Base-by-base conservation (phyloP, 2,797 vertebrate species). In the Spizella passerina region DNA sequence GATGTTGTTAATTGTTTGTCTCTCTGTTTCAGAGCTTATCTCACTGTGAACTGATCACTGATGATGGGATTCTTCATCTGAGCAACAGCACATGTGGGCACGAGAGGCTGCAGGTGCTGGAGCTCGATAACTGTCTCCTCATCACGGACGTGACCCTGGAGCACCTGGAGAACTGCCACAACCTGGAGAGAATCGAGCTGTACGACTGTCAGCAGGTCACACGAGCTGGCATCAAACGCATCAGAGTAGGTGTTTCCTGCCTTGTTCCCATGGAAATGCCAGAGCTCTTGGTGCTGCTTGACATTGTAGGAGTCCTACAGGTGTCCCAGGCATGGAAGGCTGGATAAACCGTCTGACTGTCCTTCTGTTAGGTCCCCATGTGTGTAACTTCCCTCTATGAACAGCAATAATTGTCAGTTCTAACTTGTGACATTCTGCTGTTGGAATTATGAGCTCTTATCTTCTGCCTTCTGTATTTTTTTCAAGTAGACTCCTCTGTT, bases 181-280 rank as follows among this genome's bases (percentile, higher is more conserved):
- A 98, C 79, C 94, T 99, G 96, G 98, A 99, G 96, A 98, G 99
- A 93, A 99, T 99, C 7, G 99, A 99, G 97, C 98, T 99, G 39
- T 99, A 99, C 0, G 99, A 99, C 97, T 99, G 99, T 89, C 99
- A 99, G 97, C 99, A 99, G 88, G 99, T 99, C 93, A 99, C 99
- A 4, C 97, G 99, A 14, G 98, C 99, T 0, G 99, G 99, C 82
- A 99, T 99, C 98, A 99, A 99, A 94, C 98, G 99, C 56, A 99
- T 99, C 96, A 98, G 99, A 98, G 99, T 99, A 96, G n/a, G 98
- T 95, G 60, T 76, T 36, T 12, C 13, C 52, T 29, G 60, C 4
- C 21, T 39, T 53, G 41, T 30, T 72, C 36, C 0, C 0, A 0
- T 34, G 18, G 69, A 47, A 70, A 49, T 10, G 27, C 26, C 41